Conservation (phyloP, 2,113 vertebrate genomes). For the Albula glossodonta region DNA sequence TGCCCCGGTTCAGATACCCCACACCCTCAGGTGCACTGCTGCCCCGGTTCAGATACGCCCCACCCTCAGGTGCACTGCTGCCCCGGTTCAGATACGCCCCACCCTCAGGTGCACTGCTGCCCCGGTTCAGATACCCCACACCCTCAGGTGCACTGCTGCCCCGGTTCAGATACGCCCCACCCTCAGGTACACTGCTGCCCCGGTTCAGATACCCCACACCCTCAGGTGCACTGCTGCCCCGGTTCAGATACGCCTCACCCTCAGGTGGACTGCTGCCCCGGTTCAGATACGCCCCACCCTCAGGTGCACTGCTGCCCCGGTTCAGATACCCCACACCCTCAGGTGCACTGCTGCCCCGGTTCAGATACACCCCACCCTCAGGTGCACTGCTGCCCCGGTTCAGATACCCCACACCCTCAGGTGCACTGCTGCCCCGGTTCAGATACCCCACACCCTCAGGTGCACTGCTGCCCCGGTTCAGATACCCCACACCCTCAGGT, state of each 20-base stretch:
- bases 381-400: too few relatives aligned
- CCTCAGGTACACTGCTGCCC: conserved; percentile 74
- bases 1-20: too few relatives aligned
- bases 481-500: conserved; percentile 85
- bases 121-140: conserved; percentile 58
- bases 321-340: too few relatives aligned
- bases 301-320: too few relatives aligned
- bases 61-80: too few relatives aligned
- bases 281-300: too few relatives aligned
- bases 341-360: too few relatives aligned
- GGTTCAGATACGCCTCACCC: conserved; percentile 70
- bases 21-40: too few relatives aligned
- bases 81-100: too few relatives aligned
- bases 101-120: too few relatives aligned
- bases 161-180: conserved; percentile 67
- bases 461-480: conserved; percentile 40
- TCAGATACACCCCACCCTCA: too few relatives aligned
- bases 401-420: conserved; percentile 81
- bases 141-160: conserved; percentile 77
- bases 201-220: conserved; percentile 67
- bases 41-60: too few relatives aligned
- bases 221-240: conserved; percentile 74
- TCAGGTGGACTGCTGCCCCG: conserved; percentile 69
- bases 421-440: conserved; percentile 53
- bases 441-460: conserved; percentile 82